Base-by-base conservation (phyloP, 2,888 invertebrate genomes). In the Perdita meconis region DNA sequence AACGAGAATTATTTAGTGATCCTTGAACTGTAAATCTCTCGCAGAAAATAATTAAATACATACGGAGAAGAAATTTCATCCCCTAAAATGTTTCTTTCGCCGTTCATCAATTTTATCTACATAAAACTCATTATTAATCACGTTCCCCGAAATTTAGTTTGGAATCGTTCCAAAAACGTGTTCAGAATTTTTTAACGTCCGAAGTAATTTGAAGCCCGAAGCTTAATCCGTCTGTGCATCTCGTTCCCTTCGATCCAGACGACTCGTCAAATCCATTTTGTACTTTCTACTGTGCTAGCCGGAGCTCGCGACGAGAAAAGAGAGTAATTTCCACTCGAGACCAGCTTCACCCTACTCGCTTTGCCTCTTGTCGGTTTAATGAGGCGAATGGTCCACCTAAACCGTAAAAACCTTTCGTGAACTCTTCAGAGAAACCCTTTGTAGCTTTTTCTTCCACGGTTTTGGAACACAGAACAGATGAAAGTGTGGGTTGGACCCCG, bases 291-390 rank as follows among this genome's bases (percentile, higher is more conserved):
- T 10, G 61, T 51, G 61, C 64, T 40, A 8, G 10, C 63, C 36
- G 22, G n/a, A 40, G 47, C 53, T 42, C 42, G 3, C 63, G 42
- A 70, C 10, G 72, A 66, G 66, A 67, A 68, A 73, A 80, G 64
- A 67, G 78, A 70, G 78, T 75, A 75, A 82, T 82, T 82, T 81
- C 82, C 81, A 82, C 82, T 82, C 69, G 82, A 82, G 80, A 83
- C 80, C 71, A 57, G 69, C 69, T 66, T 64, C 75, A 75, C 81
- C 78, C 80, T 76, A 64, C 64, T 68, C 44, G 56, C 71, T 60
- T n/a, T 64, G 40, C 40, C 61, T 78, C 78, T 75, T 59, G 59
- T 69, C 71, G 56, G 67, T 63, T 76, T 79, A 79, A 81, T 72
- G 69, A 80, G 80, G 53, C 72, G 66, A 76, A 60, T 60, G 67